A percentile compares a stretch with the other conserved stretches of the same genome.
phyloP scores from a whole-genome alignment of 2,888 invertebrate species.

The Watsonalla cultraria region DNA sequence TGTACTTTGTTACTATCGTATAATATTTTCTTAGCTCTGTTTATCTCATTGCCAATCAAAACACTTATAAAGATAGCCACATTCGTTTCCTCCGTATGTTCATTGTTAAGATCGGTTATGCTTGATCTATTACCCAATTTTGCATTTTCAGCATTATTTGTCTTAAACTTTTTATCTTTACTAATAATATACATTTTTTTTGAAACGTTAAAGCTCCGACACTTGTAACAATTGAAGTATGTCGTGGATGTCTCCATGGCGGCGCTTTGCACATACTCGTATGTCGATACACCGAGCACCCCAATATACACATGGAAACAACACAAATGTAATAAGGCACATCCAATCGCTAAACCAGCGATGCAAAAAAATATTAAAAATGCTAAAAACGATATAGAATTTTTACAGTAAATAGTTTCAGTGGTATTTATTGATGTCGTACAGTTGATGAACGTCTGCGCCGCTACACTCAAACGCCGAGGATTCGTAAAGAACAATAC shows the following conservation, averaged over 20 bases:
- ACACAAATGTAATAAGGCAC: constrained; percentile 88
- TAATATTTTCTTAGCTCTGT: constrained; percentile 52
- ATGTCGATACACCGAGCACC: constrained; percentile 90
- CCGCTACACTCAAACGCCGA: constrained; percentile 79
- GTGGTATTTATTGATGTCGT: constrained; percentile 25
- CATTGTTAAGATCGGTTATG: constrained; percentile 24
- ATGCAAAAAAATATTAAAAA: constrained; percentile 79
- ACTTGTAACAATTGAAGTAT: constrained; percentile 27
- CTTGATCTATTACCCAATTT: constrained; percentile 13
- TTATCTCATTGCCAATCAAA: constrained; percentile 55
- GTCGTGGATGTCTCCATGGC: constrained; percentile 32
- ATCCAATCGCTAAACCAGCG: constrained; percentile 86
- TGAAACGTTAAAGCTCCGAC: constrained; percentile 33
- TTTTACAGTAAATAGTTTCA: constrained; percentile 41
- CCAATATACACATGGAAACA: constrained; percentile 94
- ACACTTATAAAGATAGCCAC: constrained; percentile 49
- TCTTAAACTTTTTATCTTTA: constrained; percentile 22
- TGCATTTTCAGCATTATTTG: constrained; percentile 15
- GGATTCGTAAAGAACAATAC: constrained; percentile 81
- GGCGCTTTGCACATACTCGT: constrained; percentile 82
- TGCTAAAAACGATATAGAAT: constrained; percentile 54
- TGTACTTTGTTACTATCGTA: constrained; percentile 65
- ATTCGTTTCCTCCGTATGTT: constrained; percentile 25
- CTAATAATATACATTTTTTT: constrained; percentile 22
- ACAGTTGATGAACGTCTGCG: constrained; percentile 62